These are phyloP conservation scores for Maniola jurtina DNA, from an alignment of 1,140 invertebrate species.

Conservation along the genomic window DNA sequence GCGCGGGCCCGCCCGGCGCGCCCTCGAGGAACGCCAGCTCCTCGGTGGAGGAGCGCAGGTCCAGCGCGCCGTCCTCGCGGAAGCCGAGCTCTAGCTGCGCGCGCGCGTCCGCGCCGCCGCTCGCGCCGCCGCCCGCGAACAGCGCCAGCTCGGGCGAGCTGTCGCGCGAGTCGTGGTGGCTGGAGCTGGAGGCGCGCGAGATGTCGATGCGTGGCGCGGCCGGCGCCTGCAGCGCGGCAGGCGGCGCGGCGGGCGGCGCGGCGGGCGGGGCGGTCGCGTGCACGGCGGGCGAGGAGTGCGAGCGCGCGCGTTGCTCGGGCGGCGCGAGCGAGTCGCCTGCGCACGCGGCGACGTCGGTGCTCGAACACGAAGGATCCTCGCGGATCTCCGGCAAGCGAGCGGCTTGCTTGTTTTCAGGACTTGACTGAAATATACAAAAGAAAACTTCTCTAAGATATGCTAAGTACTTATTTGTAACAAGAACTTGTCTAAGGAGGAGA, in stretches of 20 bases:
- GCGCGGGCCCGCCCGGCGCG: constrained; percentile 48
- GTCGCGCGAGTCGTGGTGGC: constrained; percentile 90
- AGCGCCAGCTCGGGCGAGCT: constrained; percentile 89
- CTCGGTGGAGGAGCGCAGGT: constrained; percentile 90
- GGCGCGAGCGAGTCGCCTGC: neutral
- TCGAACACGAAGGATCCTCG: no score
- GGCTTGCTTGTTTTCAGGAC: no score
- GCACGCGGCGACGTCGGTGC: neutral
- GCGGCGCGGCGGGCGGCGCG: neutral
- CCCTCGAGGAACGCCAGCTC: constrained; percentile 89
- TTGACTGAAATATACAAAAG: no score
- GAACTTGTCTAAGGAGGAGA: no score
- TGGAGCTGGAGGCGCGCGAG: constrained; percentile 91
- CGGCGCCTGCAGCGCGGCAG: constrained; percentile 79
- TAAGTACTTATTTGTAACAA: no score
- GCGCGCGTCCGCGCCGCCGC: constrained; percentile 48
- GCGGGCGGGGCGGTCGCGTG: neutral
- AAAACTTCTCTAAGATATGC: no score
- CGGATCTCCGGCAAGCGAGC: no score
- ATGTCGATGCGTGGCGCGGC: constrained; percentile 92
- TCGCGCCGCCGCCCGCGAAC: constrained; percentile 51
- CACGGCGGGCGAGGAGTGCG: neutral
- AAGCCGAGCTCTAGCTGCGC: constrained; percentile 79
- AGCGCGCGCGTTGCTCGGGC: neutral
- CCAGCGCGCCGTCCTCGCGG: constrained; percentile 88